Percentiles rank a stretch among this genome's conserved stretches.
These are phyloP conservation scores for Ariolimax columbianus DNA, from an alignment of 2,888 invertebrate genomes.

Conservation along the genomic window DNA sequence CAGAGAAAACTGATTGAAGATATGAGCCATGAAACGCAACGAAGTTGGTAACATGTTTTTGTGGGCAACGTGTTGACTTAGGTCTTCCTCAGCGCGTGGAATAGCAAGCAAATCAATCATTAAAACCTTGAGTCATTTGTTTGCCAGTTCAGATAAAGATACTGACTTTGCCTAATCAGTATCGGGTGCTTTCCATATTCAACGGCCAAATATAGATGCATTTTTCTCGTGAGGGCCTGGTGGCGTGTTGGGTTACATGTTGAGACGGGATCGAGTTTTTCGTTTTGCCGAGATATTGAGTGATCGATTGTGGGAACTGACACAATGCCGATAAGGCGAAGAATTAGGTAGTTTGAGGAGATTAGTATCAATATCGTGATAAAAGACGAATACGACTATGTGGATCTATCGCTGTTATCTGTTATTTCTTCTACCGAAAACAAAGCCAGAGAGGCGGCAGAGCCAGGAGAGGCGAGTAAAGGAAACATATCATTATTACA, in stretches of 20 bases:
- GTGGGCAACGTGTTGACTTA: neutral
- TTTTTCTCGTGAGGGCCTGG: neutral
- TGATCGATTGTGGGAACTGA: neutral
- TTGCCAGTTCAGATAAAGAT: conserved; percentile 3
- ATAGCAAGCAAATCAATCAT: neutral
- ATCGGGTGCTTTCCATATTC: neutral
- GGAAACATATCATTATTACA: no score
- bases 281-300: neutral
- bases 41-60: neutral
- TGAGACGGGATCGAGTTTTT: neutral
- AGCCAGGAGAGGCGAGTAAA: no score
- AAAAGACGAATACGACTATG: no score
- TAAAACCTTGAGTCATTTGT: neutral
- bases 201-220: neutral
- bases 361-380: neutral
- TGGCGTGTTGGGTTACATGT: neutral
- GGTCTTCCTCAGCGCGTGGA: neutral
- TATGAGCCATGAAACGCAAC: no score
- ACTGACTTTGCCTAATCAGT: neutral
- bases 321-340: neutral
- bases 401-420: no score
- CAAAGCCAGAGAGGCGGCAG: no score
- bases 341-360: neutral
- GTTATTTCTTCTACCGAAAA: no score
- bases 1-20: no score